Percentiles rank a stretch among this genome's conserved stretches.
Conservation (phyloP, 2,113 vertebrate species). For the Tetrao urogallus region DNA sequence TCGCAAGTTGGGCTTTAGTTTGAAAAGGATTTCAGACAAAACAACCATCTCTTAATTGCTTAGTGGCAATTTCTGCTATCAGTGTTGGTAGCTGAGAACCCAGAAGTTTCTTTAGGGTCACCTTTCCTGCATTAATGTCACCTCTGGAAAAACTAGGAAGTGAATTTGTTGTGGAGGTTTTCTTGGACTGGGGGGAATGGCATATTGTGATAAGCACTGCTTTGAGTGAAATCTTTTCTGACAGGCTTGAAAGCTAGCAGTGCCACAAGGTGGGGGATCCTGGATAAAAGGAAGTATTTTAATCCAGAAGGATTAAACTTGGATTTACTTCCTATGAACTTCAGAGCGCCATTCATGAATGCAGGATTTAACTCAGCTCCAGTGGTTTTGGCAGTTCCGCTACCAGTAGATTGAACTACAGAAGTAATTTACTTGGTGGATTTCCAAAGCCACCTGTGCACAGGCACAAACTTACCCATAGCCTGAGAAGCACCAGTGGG, state of each 20-base stretch:
- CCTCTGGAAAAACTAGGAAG: not conserved
- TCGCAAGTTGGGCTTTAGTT: rapidly evolving
- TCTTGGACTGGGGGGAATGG: not conserved
- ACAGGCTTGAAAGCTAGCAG: not conserved
- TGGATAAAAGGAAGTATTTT: not conserved
- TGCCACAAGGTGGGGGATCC: not conserved
- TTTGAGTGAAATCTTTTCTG: not conserved
- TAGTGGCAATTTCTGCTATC: not conserved
- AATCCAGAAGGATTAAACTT: not conserved
- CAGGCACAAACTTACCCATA: not conserved
- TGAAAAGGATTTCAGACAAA: not conserved
- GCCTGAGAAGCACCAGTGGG: not conserved
- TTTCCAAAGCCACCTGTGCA: not conserved
- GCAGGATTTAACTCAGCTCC: not conserved
- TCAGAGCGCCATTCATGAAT: not conserved
- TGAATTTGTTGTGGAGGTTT: not conserved
- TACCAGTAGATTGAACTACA: not conserved
- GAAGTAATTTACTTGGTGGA: not conserved
- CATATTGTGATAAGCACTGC: not conserved
- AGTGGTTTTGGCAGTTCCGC: not conserved
- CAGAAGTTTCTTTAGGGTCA: not conserved
- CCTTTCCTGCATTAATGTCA: not conserved
- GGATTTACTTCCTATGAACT: not conserved
- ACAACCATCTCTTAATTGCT: not conserved
- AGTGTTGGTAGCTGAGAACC: not conserved